Evolutionary conservation across 2,888 invertebrate species (phyloP), one percentile per base, ranked within the genome.

Genomic region (Pogonocherus hispidulus): DNA sequence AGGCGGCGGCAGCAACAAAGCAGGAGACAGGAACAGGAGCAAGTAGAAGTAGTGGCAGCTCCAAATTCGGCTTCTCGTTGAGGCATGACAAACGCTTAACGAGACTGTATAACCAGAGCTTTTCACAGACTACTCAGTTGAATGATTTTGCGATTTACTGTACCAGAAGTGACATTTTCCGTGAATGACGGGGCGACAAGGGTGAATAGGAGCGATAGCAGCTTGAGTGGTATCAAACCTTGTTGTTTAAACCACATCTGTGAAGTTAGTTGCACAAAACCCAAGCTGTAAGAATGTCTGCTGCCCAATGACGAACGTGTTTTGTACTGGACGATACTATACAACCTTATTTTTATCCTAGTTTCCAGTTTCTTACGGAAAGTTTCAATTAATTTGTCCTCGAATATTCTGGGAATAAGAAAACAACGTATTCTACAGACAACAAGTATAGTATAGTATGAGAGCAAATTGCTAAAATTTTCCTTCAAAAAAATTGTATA

Each of bases 211-310:
- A 73, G 74, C 76, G 76, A 76, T 77, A 76, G 76, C 75, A 70
- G 77, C 72, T 74, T 82, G 79, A 81, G 80, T 82, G 77, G 80
- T 81, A 81, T 81, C 81, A 77, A 78, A 68, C 76, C 77, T 78
- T 77, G 80, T 82, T 82, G 80, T 82, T 82, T 82, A 80, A 81
- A 81, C 80, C 79, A 78, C 81, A 81, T 81, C 80, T 81, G 79
- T 77, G 78, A 80, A 81, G 81, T 81, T 82, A 79, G 81, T 80
- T 81, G 79, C 79, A 79, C 81, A 78, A 23, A 4, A 32, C 32
- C 32, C 32, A n/a, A n/a, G n/a, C n/a, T 32, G 32, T 2, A 11
- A 32, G 3, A 11, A 32, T 0, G 32, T 6, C 3, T 6, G 9
- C 32, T 2, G 32, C 32, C 32, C 32, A 32, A 32, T 32, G 32